A percentile compares a stretch with the other conserved stretches of the same genome.
Evolutionary conservation across 2,888 invertebrate species (phyloP).

Genomic region (Proisotoma minuta): DNA sequence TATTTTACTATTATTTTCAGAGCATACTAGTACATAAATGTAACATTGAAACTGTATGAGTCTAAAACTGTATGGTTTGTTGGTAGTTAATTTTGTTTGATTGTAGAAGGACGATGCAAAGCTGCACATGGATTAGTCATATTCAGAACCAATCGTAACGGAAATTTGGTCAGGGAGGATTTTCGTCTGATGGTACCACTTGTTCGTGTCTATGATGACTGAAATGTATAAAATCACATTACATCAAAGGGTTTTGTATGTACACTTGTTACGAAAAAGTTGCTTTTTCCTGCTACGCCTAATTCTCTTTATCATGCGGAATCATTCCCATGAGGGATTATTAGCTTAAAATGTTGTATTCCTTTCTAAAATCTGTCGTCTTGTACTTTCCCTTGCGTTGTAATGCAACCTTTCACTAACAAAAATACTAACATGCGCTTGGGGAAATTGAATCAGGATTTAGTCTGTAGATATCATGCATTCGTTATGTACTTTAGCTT

Average conservation of each 20-base stretch:
- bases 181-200: slow-evolving; percentile 90
- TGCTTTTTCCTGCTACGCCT: not conserved
- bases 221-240: slow-evolving; percentile 49
- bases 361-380: no score
- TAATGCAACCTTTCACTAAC: no score
- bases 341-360: slow-evolving; percentile 1
- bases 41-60: not conserved
- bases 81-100: not conserved
- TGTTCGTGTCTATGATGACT: slow-evolving; percentile 92
- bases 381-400: no score
- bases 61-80: no score
- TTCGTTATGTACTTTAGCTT: no score
- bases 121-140: slow-evolving; percentile 74
- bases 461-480: no score
- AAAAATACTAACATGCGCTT: no score
- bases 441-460: no score
- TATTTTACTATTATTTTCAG: no score
- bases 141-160: slow-evolving; percentile 94
- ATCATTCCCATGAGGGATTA: slow-evolving; percentile 15
- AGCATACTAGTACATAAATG: no score
- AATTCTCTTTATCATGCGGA: slow-evolving; percentile 11
- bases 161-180: slow-evolving; percentile 84
- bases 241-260: not conserved
- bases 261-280: not conserved
- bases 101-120: not conserved